Evolutionary conservation across 2,797 vertebrate species (phyloP), one percentile per base, ranked within the genome.

Genomic region (Euphonia xanthogaster): DNA sequence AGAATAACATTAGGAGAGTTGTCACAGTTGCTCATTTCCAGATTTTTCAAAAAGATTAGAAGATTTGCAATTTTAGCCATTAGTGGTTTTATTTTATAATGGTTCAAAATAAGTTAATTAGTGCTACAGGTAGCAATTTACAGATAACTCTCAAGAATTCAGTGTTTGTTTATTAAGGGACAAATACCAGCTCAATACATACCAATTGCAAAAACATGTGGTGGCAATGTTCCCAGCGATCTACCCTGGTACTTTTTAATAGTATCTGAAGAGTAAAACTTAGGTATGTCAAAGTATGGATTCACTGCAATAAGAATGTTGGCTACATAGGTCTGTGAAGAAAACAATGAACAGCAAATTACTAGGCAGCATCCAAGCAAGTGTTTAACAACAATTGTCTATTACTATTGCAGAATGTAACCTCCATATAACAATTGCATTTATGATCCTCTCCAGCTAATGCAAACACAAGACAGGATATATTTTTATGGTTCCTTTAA

Each of bases 301-400:
- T 99, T 99, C 96, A 99, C 98, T 40, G 99, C 99, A 55, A 99
- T 99, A 97, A 99, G 98, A 97, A 99, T 99, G 97, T 99, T 99
- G 95, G 99, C 99, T 65, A 99, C 99, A 48, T 98, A 99, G 1
- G 99, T 99, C 99, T 99, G 98, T 71, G 93, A 95, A 96, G 70
- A 90, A 75, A 96, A 89, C 44, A 94, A 80, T 25, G 11, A 58
- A 93, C 10, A 94, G 45, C 37, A 93, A 94, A 79, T 42, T 54
- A 57, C 83, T 53, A 94, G 51, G 14, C 71, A 58, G 31, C 22
- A 70, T 42, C 24, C 62, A 93, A 61, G 19, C 27, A 63, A 82
- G 19, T 33, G 13, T 20, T 79, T 86, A 77, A 83, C 61, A 85
- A 61, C 57, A 91, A 55, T 51, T 77, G 63, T 66, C 21, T 75